phyloP scores from a whole-genome alignment of 2,113 vertebrate genomes.

The mouse (Mus musculus) region DNA sequence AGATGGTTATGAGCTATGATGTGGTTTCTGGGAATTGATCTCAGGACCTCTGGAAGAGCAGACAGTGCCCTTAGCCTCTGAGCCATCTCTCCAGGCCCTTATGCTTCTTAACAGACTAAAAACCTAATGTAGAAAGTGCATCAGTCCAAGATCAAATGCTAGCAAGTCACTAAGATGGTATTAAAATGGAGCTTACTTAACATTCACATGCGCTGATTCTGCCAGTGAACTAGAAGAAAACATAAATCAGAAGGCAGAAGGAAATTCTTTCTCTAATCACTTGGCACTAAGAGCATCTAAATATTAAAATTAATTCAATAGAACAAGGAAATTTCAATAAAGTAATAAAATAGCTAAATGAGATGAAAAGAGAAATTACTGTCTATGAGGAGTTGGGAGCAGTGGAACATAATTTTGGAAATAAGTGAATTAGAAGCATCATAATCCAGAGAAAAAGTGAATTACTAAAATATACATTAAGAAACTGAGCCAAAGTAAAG shows the following conservation, averaged over 20 bases:
- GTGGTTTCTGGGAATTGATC: too few species aligned
- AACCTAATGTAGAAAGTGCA: not conserved
- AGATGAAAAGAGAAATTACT: slow-evolving; percentile 32
- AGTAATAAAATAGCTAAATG: not conserved
- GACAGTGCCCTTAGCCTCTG: too few species aligned
- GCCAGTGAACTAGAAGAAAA: slow-evolving; percentile 28
- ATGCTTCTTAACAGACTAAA: not conserved
- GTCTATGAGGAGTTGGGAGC: not conserved
- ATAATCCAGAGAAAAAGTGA: not conserved
- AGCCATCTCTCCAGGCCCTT: not conserved
- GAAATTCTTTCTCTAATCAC: not conserved
- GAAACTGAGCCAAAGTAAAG: slow-evolving; percentile 1
- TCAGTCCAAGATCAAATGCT: not conserved
- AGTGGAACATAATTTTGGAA: not conserved
- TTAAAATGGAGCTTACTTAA: not conserved
- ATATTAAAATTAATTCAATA: slow-evolving; percentile 21
- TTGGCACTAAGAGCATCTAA: slow-evolving; percentile 35
- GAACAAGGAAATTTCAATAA: slow-evolving; percentile 26
- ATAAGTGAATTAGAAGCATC: slow-evolving; percentile 52
- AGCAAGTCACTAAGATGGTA: not conserved
- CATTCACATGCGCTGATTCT: not conserved
- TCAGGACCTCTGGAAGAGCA: too few species aligned
- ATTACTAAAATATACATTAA: not conserved
- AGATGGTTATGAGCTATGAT: too few species aligned
- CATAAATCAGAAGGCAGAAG: not conserved